Conservation (phyloP, 2,113 vertebrate genomes). For the Stegostoma tigrinum region DNA sequence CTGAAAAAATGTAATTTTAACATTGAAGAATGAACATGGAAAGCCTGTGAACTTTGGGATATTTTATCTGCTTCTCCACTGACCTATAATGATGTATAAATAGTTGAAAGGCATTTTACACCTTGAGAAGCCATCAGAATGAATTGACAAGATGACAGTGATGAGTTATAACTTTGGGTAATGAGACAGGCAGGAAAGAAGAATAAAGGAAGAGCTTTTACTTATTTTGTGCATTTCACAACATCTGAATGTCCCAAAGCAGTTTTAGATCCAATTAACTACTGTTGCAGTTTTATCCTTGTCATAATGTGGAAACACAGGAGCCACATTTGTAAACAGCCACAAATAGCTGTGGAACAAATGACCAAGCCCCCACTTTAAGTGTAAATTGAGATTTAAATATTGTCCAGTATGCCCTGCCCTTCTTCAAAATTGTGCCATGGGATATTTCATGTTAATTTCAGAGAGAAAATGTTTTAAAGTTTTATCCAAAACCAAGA, state of each 20-base stretch:
- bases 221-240: not conserved
- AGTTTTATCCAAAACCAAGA: not conserved
- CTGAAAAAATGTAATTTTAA: not conserved
- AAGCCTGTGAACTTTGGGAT: not conserved
- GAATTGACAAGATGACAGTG: not conserved
- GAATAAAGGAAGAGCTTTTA: not conserved
- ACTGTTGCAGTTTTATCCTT: not conserved
- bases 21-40: not conserved
- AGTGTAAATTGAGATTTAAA: not conserved
- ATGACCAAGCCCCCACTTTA: not conserved
- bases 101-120: not conserved
- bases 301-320: not conserved
- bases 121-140: not conserved
- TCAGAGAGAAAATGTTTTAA: not conserved
- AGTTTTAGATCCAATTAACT: not conserved
- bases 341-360: not conserved
- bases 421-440: not conserved
- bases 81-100: not conserved
- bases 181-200: not conserved
- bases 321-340: not conserved
- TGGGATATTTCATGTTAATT: not conserved
- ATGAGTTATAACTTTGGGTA: not conserved
- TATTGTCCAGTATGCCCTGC: not conserved
- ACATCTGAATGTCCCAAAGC: not conserved
- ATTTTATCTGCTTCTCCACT: not conserved